These are phyloP conservation scores for Leucoraja erinaceus DNA, from an alignment of 2,113 vertebrate genomes.

Conservation along the genomic window DNA sequence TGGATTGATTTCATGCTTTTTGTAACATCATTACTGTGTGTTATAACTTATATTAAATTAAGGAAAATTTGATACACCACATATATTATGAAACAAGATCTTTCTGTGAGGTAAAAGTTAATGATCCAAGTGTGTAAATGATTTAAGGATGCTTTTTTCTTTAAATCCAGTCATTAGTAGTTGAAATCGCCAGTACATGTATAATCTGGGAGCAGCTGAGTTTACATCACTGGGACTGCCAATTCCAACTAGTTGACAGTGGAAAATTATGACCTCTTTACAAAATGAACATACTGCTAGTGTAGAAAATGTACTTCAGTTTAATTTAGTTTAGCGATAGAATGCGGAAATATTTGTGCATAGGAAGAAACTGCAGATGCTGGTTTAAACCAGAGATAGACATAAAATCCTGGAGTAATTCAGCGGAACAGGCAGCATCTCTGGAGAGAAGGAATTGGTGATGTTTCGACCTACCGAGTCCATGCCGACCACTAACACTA, in stretches of 20 bases:
- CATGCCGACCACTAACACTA: too few relatives aligned
- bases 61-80: neutral
- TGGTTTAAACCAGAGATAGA: too few relatives aligned
- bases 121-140: neutral
- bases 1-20: neutral
- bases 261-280: neutral
- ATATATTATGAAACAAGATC: neutral
- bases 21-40: neutral
- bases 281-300: neutral
- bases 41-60: neutral
- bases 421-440: too few relatives aligned
- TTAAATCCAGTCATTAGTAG: slow-evolving; percentile 2
- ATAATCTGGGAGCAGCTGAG: neutral
- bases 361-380: too few relatives aligned
- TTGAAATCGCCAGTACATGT: neutral
- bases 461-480: too few relatives aligned
- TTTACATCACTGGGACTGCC: neutral
- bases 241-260: neutral
- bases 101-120: neutral
- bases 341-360: too few relatives aligned
- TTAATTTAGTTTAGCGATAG: too few relatives aligned
- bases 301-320: too few relatives aligned
- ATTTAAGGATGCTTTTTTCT: neutral
- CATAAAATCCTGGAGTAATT: too few relatives aligned
- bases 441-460: too few relatives aligned